phyloP scores from a whole-genome alignment of 1,140 invertebrate species.

The Drosophila bocqueti region DNA sequence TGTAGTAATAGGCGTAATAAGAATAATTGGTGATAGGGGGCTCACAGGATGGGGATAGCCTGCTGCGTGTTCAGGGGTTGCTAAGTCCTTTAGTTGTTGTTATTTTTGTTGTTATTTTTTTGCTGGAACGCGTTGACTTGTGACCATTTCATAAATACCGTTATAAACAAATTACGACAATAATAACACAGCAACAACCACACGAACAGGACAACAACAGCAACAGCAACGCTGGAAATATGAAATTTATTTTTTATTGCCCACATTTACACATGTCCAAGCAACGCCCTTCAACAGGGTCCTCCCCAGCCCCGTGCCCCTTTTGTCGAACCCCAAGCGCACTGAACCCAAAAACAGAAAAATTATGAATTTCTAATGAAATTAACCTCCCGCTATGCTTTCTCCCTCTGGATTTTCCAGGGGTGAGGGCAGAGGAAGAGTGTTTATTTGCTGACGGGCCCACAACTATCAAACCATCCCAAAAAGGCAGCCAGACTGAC shows the following conservation, averaged over 20 bases:
- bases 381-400: constrained; percentile 62
- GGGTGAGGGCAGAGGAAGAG: constrained; percentile 21
- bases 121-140: constrained; percentile 77
- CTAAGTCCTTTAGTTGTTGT: constrained; percentile 22
- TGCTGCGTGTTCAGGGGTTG: constrained; percentile 56
- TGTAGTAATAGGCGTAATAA: constrained; percentile 79
- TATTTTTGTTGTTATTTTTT: constrained; percentile 2
- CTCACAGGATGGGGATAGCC: background rate
- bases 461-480: constrained; percentile 47
- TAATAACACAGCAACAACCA: constrained; percentile 69
- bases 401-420: background rate
- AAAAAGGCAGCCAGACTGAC: constrained; percentile 25
- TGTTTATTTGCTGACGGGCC: constrained; percentile 78
- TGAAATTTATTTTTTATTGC: constrained; percentile 81
- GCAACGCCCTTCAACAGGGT: constrained; percentile 34
- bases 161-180: constrained; percentile 83
- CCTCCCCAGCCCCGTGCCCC: background rate
- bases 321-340: background rate
- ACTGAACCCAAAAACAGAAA: constrained; percentile 40
- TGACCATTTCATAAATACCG: constrained; percentile 84
- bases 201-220: constrained; percentile 22
- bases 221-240: constrained; percentile 30
- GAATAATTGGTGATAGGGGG: constrained; percentile 75
- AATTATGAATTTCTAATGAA: constrained; percentile 84
- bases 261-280: constrained; percentile 78